Evolutionary conservation across 1,140 invertebrate species (phyloP), one percentile per base, ranked within the genome.

Genomic region (Cheumatopsyche charites): DNA sequence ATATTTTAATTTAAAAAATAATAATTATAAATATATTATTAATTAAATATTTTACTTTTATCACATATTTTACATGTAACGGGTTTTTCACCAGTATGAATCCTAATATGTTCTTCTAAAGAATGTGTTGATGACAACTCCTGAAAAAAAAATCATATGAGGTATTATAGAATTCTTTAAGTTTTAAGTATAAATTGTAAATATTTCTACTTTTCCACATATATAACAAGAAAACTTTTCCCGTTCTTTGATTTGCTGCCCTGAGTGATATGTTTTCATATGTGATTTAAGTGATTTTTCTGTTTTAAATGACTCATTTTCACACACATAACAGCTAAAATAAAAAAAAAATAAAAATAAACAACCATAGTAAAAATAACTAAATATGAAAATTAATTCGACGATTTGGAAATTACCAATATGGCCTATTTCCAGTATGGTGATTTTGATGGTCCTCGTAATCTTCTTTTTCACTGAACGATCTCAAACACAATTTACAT

Each of bases 361-460:
- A n/a, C n/a, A n/a, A n/a, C n/a, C n/a, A n/a, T n/a, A n/a, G n/a
- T n/a, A n/a, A n/a, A n/a, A n/a, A n/a, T n/a, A n/a, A n/a, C n/a
- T n/a, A n/a, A n/a, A n/a, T n/a, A n/a, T n/a, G 3, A 29, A 36
- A 17, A 19, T 25, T 49, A 19, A 23, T n/a, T 9, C 25, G 25
- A 41, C 7, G 21, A 62, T 26, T 3, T 58, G 17, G 9, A 61
- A 25, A 5, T 9, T 74, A 74, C 73, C 70, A 58, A 47, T 72
- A 91, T 0, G 89, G 90, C 72, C 90, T 90, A 76, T 90, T 88
- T 0, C 91, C 90, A 0, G 92, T 93, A 75, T 94, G 92, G 17
- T 90, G 91, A n/a, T 92, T 83, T 29, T 91, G 76, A 77, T 94
- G 92, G 0, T 91, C 88, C 58, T 90, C 88, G 1, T 93, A 84